A percentile compares a stretch with the other conserved stretches of the same genome.
Conservation (phyloP, 2,113 vertebrate species). For the Anarhynchus alexandrinus region DNA sequence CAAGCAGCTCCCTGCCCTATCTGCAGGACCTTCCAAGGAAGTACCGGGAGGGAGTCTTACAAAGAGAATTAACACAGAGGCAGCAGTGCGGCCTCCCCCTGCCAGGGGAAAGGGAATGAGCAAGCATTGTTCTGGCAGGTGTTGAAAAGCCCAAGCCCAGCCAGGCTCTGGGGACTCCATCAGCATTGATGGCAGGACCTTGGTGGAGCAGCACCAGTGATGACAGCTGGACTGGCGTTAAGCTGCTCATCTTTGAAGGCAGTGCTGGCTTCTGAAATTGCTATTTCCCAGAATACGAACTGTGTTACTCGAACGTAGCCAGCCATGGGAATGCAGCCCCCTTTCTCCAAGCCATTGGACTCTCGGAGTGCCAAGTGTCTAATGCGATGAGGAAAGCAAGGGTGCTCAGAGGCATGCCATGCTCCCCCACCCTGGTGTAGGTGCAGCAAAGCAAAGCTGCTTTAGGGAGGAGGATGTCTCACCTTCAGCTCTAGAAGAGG, state of each 20-base stretch:
- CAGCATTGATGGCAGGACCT: neutral
- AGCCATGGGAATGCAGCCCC: neutral
- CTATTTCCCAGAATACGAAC: neutral
- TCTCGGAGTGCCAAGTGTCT: neutral
- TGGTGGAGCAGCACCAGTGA: neutral
- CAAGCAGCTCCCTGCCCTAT: neutral
- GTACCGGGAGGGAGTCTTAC: constrained; percentile 22
- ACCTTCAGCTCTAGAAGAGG: constrained; percentile 66
- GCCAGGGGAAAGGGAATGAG: neutral
- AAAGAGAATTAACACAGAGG: constrained; percentile 60
- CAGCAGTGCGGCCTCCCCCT: constrained; percentile 65
- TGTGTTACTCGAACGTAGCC: rapidly evolving
- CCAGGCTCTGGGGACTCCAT: neutral
- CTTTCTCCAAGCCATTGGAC: neutral
- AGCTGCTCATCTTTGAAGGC: neutral
- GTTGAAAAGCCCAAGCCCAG: neutral
- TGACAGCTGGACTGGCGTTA: neutral
- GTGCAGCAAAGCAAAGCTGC: neutral
- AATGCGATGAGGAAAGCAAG: neutral
- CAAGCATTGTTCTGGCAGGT: neutral
- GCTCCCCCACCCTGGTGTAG: neutral
- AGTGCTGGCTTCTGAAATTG: neutral
- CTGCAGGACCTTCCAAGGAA: constrained; percentile 52
- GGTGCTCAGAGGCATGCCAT: neutral
- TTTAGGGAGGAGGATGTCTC: neutral